These are phyloP conservation scores for Aegithalos caudatus DNA, from an alignment of 2,113 vertebrate species.

Conservation along the genomic window DNA sequence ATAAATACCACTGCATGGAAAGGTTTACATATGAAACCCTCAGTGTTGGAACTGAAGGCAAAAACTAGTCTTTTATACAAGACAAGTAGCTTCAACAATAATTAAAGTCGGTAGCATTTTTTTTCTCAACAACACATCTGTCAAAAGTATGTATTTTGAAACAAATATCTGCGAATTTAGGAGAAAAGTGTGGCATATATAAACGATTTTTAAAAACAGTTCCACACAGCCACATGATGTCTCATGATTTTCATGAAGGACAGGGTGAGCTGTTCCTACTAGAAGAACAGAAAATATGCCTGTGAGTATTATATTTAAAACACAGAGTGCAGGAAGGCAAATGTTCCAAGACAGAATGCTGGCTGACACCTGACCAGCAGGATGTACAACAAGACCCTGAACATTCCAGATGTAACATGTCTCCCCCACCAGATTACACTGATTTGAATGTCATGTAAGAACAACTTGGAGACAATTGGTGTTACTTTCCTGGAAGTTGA, in stretches of 20 bases:
- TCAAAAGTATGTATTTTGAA: not conserved
- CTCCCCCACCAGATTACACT: not conserved
- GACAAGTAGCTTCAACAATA: not conserved
- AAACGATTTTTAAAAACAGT: not conserved
- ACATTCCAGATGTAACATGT: not conserved
- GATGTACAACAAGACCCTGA: fast-evolving
- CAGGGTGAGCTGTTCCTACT: not conserved
- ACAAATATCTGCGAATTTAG: not conserved
- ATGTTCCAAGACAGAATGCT: not conserved
- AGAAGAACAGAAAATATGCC: not conserved
- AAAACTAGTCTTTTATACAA: not conserved
- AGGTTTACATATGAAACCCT: not conserved
- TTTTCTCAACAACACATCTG: not conserved
- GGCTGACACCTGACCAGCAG: not conserved
- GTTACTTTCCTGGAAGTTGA: not conserved
- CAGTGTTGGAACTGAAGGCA: not conserved
- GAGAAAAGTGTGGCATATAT: not conserved
- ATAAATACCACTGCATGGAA: not conserved
- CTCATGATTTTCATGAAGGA: not conserved
- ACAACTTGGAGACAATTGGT: not conserved
- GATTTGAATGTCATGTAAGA: not conserved
- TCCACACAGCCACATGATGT: not conserved
- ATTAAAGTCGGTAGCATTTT: not conserved
- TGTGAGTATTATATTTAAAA: not conserved
- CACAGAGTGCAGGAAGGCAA: not conserved